These are phyloP conservation scores for Chrysogorgia sp. DNA, from an alignment of 92 coral and sea anemone species.

Conservation along the genomic window DNA sequence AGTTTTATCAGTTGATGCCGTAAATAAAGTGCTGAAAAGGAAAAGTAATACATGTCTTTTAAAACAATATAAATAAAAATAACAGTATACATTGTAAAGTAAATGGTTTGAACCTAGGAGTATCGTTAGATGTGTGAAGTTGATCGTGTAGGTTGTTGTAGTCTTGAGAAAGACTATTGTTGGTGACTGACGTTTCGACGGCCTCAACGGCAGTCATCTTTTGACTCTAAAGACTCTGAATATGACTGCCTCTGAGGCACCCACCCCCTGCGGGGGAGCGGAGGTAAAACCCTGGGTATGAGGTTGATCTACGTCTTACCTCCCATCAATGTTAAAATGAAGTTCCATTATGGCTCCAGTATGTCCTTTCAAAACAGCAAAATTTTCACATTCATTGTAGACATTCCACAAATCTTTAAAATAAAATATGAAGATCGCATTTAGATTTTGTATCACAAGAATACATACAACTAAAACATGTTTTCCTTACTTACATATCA, in stretches of 20 bases:
- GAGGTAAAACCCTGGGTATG: no score
- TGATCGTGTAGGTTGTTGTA: no score
- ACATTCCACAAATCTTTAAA: conserved; percentile 94
- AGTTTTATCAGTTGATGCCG: conserved; percentile 98
- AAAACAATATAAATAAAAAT: neutral
- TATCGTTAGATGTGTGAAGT: no score
- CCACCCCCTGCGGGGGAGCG: no score
- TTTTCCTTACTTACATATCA: conserved; percentile 76
- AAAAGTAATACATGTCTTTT: neutral
- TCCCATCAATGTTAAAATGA: conserved; percentile 90
- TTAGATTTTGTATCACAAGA: neutral
- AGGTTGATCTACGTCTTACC: conserved; percentile 62
- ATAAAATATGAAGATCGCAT: neutral
- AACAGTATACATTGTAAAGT: neutral
- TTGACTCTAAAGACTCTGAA: no score
- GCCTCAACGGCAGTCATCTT: no score
- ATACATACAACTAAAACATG: neutral
- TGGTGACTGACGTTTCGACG: no score
- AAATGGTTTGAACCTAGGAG: no score
- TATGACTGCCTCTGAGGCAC: no score
- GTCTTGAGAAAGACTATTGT: no score
- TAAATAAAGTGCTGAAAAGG: conserved; percentile 78
- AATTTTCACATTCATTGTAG: conserved; percentile 96
- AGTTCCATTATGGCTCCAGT: conserved; percentile 95
- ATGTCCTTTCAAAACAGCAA: conserved; percentile 98